phyloP scores from a whole-genome alignment of 2,888 invertebrate species.

The Blastobasis lacticolella region DNA sequence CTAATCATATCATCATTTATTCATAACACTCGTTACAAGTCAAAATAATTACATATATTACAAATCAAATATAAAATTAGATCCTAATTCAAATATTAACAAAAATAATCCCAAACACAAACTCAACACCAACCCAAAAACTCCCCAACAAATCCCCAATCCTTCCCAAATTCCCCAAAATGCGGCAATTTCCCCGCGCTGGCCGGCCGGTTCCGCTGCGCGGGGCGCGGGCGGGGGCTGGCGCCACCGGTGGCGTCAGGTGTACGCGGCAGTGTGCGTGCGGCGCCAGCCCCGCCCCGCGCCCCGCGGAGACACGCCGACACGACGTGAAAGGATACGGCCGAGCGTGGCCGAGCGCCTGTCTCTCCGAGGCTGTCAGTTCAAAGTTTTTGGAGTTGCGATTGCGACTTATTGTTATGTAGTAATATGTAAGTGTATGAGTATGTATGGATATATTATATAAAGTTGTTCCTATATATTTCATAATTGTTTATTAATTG shows the following conservation, averaged over 20 bases:
- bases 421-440: no score
- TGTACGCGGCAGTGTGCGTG: slow-evolving; percentile 66
- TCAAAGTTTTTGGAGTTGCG: slow-evolving; percentile 18
- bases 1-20: no score
- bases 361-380: slow-evolving; percentile 13
- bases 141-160: not conserved
- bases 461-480: not conserved
- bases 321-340: slow-evolving; percentile 7
- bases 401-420: no score
- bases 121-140: no score
- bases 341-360: slow-evolving; percentile 6
- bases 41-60: no score
- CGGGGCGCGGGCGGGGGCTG: slow-evolving; percentile 32
- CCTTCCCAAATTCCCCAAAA: slow-evolving; percentile 16
- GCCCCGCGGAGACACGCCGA: slow-evolving; percentile 18
- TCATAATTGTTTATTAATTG: not conserved
- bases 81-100: no score
- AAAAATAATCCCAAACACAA: no score
- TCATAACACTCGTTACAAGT: no score
- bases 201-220: slow-evolving; percentile 26
- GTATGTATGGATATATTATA: not conserved
- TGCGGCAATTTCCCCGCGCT: slow-evolving; percentile 15
- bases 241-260: slow-evolving; percentile 72
- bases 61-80: no score
- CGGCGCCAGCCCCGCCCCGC: slow-evolving; percentile 52